A percentile compares a stretch with the other conserved stretches of the same genome.
Conservation (phyloP, 2,888 invertebrate species). For the Drosophila ezoana region DNA sequence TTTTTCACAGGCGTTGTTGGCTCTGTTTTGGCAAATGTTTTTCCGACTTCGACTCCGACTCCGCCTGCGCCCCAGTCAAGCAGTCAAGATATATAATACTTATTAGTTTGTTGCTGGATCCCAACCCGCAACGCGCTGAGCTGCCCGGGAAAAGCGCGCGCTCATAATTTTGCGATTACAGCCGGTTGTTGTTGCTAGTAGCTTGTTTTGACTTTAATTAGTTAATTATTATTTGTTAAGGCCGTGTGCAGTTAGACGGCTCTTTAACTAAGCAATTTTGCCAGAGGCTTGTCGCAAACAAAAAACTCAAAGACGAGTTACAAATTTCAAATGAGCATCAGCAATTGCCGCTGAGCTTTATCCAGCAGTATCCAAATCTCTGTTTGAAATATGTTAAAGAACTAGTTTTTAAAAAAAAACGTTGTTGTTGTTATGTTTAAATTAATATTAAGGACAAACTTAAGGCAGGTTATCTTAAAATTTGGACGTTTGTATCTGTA, state of each 20-base stretch:
- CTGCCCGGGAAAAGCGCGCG: conserved; percentile 37
- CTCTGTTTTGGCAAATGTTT: conserved; percentile 48
- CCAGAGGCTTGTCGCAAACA: background rate
- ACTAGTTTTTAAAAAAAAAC: too few relatives aligned
- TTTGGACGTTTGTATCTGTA: too few relatives aligned
- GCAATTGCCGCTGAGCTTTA: background rate
- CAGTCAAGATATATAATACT: conserved; percentile 10
- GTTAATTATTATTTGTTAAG: conserved; percentile 67
- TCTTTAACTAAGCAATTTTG: conserved; percentile 30
- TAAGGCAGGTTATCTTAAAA: too few relatives aligned
- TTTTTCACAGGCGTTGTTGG: conserved; percentile 52
- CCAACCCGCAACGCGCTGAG: conserved; percentile 5
- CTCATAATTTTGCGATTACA: conserved; percentile 63
- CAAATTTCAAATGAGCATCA: background rate
- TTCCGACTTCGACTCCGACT: conserved; percentile 24
- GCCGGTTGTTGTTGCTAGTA: conserved; percentile 21
- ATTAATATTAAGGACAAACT: too few relatives aligned
- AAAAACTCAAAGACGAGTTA: background rate
- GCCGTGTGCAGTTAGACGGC: conserved; percentile 36
- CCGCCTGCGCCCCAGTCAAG: conserved; percentile 23
- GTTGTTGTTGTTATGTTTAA: too few relatives aligned
- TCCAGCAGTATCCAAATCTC: too few relatives aligned
- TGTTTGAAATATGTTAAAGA: too few relatives aligned
- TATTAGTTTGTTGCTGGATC: conserved; percentile 12
- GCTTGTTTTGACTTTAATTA: conserved; percentile 56